Conservation (phyloP, 1,140 invertebrate genomes). For the Drosophila pruinosa region DNA sequence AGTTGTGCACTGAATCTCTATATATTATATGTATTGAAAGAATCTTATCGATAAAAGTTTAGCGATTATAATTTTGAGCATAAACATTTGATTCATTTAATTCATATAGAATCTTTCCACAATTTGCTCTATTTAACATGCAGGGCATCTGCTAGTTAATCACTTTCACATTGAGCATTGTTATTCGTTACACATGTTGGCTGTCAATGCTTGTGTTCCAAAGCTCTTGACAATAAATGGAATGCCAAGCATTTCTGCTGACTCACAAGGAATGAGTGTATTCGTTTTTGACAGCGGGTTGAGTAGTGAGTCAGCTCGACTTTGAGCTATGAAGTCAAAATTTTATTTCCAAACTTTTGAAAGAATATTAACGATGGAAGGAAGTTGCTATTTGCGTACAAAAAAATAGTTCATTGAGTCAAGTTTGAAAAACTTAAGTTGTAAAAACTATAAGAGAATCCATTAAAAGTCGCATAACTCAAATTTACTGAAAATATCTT, state of each 20-base stretch:
- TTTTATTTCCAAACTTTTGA: constrained; percentile 13
- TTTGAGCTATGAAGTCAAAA: constrained; percentile 8
- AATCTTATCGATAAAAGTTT: too few relatives aligned
- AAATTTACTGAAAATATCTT: background rate
- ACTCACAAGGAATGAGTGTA: constrained; percentile 27
- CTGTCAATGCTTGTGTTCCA: constrained; percentile 15
- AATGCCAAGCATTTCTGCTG: constrained; percentile 20
- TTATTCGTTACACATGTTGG: constrained; percentile 12
- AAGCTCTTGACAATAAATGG: constrained; percentile 16
- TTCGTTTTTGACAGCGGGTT: background rate
- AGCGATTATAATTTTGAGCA: too few relatives aligned
- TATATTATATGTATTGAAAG: too few relatives aligned
- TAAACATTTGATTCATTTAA: too few relatives aligned
- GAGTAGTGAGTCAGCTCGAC: constrained; percentile 18
- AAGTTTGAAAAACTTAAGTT: background rate
- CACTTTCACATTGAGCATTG: background rate
- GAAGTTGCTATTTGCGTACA: constrained; percentile 19
- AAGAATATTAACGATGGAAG: constrained; percentile 8
- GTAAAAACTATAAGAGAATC: background rate
- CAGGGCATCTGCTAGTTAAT: background rate
- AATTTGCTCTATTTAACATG: too few relatives aligned
- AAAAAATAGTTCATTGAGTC: background rate
- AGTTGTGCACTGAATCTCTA: too few relatives aligned
- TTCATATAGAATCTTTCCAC: too few relatives aligned
- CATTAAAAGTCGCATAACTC: background rate